phyloP scores from a whole-genome alignment of 2,797 vertebrate species.

The Heterohyrax brucei region DNA sequence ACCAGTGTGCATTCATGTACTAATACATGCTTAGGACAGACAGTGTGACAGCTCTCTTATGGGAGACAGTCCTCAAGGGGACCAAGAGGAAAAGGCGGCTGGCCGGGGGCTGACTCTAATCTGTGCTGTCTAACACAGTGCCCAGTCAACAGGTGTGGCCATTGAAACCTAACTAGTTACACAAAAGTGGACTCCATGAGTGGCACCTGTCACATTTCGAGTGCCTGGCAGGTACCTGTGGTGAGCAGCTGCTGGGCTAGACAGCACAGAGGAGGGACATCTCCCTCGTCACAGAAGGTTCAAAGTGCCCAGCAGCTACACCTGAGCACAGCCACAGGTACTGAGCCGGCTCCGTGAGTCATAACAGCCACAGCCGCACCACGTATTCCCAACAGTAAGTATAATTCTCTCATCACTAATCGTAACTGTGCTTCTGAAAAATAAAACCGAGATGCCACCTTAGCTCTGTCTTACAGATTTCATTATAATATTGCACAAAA shows the following conservation, averaged over 20 bases:
- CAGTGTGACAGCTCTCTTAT: background rate
- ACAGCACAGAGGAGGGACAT: background rate
- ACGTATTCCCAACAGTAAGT: background rate
- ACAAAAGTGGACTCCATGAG: conserved; percentile 39
- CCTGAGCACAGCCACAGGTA: no score
- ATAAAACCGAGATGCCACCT: background rate
- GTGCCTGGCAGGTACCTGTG: background rate
- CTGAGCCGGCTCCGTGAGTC: background rate
- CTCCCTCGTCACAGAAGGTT: background rate
- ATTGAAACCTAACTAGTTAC: conserved; percentile 53
- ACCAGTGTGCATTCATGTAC: background rate
- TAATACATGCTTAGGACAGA: background rate
- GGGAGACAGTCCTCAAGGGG: background rate
- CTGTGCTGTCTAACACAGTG: background rate
- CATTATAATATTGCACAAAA: conserved; percentile 35
- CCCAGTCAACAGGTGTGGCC: background rate
- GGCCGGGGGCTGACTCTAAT: background rate
- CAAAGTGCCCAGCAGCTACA: no score
- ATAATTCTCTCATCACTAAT: background rate
- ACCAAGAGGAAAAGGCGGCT: background rate
- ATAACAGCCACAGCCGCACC: background rate
- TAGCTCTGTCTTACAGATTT: conserved; percentile 46
- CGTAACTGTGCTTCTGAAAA: conserved; percentile 47
- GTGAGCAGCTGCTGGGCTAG: background rate
- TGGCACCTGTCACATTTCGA: conserved; percentile 5